Percentiles rank a stretch among this genome's conserved stretches.
phyloP scores from a whole-genome alignment of 2,113 vertebrate genomes.

The Sula dactylatra region DNA sequence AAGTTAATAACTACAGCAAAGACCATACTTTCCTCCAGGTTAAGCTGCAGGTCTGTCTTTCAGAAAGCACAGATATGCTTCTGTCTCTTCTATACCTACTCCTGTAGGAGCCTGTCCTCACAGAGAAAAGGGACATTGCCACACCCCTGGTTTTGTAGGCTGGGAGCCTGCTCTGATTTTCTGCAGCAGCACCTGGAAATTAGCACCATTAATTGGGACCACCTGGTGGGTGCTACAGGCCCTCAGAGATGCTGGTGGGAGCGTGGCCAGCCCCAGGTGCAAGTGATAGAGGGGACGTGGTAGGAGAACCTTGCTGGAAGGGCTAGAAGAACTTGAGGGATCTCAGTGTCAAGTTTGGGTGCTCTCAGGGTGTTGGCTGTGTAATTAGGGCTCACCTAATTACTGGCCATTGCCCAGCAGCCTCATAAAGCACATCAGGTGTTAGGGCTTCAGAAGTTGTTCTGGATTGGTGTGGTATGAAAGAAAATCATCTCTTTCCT shows the following conservation, averaged over 20 bases:
- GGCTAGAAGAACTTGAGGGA: background rate
- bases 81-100: fast-evolving
- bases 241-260: background rate
- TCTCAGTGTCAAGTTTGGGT: fast-evolving
- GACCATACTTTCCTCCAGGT: fast-evolving
- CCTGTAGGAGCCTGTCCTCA: fast-evolving
- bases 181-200: no score
- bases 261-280: no score
- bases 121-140: fast-evolving
- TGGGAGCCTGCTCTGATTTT: background rate
- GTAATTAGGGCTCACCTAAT: fast-evolving
- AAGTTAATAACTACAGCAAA: fast-evolving
- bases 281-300: fast-evolving
- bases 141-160: background rate
- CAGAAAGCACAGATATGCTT: fast-evolving
- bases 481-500: background rate
- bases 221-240: no score
- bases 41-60: no score
- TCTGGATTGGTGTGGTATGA: fast-evolving
- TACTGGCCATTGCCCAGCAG: no score
- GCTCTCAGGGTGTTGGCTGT: fast-evolving
- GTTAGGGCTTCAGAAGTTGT: background rate
- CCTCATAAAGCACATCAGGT: background rate
- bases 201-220: background rate
- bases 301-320: background rate